phyloP scores from a whole-genome alignment of 2,113 vertebrate species.

The Myodes glareolus region DNA sequence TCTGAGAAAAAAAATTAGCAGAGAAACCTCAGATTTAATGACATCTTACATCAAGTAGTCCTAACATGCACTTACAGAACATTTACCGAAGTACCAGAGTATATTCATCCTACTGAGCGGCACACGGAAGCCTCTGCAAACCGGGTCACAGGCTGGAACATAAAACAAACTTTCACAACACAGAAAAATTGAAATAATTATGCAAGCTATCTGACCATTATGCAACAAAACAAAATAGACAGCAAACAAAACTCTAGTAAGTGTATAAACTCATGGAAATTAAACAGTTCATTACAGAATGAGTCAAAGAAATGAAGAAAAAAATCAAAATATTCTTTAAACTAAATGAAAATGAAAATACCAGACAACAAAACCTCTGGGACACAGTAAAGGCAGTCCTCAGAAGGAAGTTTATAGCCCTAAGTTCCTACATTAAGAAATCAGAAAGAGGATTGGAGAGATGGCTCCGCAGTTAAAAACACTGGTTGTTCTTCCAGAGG shows the following conservation, averaged over 20 bases:
- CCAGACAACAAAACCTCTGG: background rate
- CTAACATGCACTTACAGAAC: background rate
- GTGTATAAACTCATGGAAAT: background rate
- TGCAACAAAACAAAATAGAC: background rate
- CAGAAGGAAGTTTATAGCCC: background rate
- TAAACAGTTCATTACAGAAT: background rate
- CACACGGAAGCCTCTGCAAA: background rate
- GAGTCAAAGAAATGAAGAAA: background rate
- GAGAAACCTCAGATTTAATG: background rate
- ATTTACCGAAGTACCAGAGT: background rate
- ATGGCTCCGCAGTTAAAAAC: too few relatives aligned
- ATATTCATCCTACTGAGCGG: background rate
- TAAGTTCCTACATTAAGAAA: background rate
- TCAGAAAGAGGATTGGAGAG: too few relatives aligned
- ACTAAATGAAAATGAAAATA: background rate
- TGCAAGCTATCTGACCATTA: background rate
- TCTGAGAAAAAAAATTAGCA: background rate
- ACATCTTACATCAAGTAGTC: background rate
- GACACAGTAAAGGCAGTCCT: background rate
- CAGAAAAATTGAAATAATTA: background rate
- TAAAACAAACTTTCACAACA: background rate
- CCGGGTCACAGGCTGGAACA: background rate
- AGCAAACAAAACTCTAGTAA: background rate
- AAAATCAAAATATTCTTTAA: background rate
- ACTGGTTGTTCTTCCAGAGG: too few relatives aligned